Percentiles rank a stretch among this genome's conserved stretches.
phyloP scores from a whole-genome alignment of 1,140 invertebrate genomes.

The Bombus sibiricus region DNA sequence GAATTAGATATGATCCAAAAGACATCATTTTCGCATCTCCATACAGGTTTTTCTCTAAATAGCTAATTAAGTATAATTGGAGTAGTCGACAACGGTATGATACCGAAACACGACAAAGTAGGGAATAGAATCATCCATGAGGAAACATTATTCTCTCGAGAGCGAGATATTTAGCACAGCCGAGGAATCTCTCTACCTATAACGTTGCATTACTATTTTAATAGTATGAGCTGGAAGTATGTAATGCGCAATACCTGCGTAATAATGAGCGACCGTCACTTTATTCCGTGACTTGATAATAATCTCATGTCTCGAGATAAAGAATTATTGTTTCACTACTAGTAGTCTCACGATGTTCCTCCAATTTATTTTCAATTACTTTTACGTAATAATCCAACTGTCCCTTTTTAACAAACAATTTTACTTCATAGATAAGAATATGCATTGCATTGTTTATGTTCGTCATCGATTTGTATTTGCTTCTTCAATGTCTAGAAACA shows the following conservation, averaged over 20 bases:
- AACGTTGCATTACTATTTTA: conserved; percentile 49
- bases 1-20: background rate
- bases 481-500: background rate
- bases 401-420: background rate
- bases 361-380: background rate
- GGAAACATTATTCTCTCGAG: background rate
- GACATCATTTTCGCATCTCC: background rate
- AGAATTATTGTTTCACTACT: background rate
- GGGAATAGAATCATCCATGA: background rate
- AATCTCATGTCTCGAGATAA: conserved; percentile 17
- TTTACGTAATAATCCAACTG: background rate
- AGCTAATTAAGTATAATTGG: background rate
- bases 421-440: background rate
- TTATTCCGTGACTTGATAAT: conserved; percentile 42
- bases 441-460: background rate
- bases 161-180: conserved; percentile 34
- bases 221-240: conserved; percentile 35
- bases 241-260: conserved; percentile 44
- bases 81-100: background rate
- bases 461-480: background rate
- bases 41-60: background rate
- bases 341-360: background rate
- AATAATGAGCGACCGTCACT: conserved; percentile 40
- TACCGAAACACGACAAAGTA: background rate
- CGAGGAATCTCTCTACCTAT: conserved; percentile 15